Base-by-base conservation (phyloP, 2,888 invertebrate species). In the Peribatodes rhomboidaria region DNA sequence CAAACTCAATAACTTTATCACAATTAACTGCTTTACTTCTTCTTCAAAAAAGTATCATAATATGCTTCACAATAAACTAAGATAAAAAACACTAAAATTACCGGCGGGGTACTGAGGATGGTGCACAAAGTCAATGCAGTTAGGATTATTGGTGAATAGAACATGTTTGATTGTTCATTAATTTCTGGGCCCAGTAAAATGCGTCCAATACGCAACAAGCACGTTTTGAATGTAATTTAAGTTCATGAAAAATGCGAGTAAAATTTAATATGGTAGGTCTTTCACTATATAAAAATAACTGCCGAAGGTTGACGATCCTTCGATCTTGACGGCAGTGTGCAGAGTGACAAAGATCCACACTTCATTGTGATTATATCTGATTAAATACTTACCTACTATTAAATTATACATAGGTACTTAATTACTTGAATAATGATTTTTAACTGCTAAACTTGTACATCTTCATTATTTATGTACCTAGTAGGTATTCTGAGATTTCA, bases 1-100 rank as follows among this genome's bases (percentile, higher is more conserved):
- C 6, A 27, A 2, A 13, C 7, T 18, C 7, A 13, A 22, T 46
- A 6, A 20, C 11, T 16, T 14, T 4, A 35, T 27, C 39, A 39
- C 39, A 10, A 9, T 14, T 8, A 8, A 11, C 20, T 14, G 27
- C 0, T 35, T 61, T n/a, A 22, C 49, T 55, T 59, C 41, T 50
- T 47, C 27, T 47, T 50, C 18, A 59, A 2, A 50, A 64, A 64
- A 27, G 42, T 55, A 7, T 41, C 27, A 70, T 80, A 14, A 76
- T 74, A 60, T 69, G 78, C 70, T 77, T 79, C 20, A 74, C 78
- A 46, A 78, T 73, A 55, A 73, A 83, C 41, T 75, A 80, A 57
- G 79, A 80, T 56, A 81, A 66, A 41, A 77, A 82, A 64, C 9
- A 69, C 46, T 55, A 84, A 68, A 11, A 80, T 35, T 3, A 66